Evolutionary conservation across 1,140 invertebrate species (phyloP).

Genomic region (Danaus melanippus): DNA sequence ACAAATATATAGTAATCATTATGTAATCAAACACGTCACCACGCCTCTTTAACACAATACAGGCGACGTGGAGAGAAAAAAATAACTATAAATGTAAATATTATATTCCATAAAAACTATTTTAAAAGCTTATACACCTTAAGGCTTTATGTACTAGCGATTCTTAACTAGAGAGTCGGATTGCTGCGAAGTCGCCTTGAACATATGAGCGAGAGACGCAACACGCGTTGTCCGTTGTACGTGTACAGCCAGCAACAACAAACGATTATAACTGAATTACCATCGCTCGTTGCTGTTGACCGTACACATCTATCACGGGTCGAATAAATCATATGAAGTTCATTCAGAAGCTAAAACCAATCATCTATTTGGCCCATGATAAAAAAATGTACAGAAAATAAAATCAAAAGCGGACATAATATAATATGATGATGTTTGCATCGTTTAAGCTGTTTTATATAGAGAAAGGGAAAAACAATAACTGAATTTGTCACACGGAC

Average conservation of each 20-base stretch:
- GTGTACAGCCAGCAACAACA: slow-evolving; percentile 16
- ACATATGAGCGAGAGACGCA: slow-evolving; percentile 54
- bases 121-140: slow-evolving; percentile 52
- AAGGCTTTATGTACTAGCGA: slow-evolving; percentile 51
- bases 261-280: slow-evolving; percentile 3
- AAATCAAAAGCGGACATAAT: no score
- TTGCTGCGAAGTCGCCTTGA: slow-evolving; percentile 44
- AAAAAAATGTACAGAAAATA: no score
- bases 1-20: slow-evolving; percentile 66
- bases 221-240: slow-evolving; percentile 15
- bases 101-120: slow-evolving; percentile 60
- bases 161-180: slow-evolving; percentile 59
- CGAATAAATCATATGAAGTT: not conserved
- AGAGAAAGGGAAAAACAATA: no score
- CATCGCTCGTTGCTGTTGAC: slow-evolving; percentile 9
- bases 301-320: slow-evolving; percentile 13
- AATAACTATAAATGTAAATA: slow-evolving; percentile 56
- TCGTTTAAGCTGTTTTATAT: no score
- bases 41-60: slow-evolving; percentile 42
- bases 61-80: slow-evolving; percentile 61
- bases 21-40: slow-evolving; percentile 52
- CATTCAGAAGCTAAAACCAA: no score
- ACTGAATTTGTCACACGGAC: no score
- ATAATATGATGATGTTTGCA: no score
- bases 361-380: no score